A percentile compares a stretch with the other conserved stretches of the same genome.
Conservation (phyloP, 2,888 invertebrate species). For the Lordiphosa andalusiaca region DNA sequence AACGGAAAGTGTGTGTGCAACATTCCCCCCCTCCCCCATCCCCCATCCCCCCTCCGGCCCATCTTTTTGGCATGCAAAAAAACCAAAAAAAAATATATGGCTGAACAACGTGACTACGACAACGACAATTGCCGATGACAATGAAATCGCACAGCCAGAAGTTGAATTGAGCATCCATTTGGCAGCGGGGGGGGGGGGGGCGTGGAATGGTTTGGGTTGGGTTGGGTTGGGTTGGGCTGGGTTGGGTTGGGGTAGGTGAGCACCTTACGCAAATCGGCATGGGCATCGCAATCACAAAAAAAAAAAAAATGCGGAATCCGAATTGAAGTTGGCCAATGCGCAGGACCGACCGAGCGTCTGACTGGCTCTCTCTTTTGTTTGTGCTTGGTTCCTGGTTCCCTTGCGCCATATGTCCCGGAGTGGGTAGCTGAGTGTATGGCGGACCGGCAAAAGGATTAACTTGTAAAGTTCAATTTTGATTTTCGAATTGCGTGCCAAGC, state of each 20-base stretch:
- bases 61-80: constrained; percentile 27
- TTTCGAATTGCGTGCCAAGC: constrained; percentile 61
- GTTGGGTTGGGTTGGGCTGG: too few species aligned
- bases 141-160: constrained; percentile 60
- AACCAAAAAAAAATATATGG: constrained; percentile 45
- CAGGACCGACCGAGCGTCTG: constrained; percentile 65
- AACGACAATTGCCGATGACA: constrained; percentile 69
- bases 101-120: constrained; percentile 69
- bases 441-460: constrained; percentile 58
- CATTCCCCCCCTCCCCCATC: constrained; percentile 4
- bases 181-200: constrained; percentile 4
- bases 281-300: constrained; percentile 2
- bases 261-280: constrained; percentile 69
- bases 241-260: constrained; percentile 2
- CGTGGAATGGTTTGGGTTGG: too few species aligned
- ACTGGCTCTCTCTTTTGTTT: constrained; percentile 20
- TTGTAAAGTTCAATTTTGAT: constrained; percentile 75
- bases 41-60: neutral
- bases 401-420: neutral
- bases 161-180: constrained; percentile 55
- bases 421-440: constrained; percentile 1
- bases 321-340: constrained; percentile 54
- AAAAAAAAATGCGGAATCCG: constrained; percentile 6
- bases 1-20: neutral
- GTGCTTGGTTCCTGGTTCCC: constrained; percentile 13